Conservation (phyloP, 2,888 invertebrate species). For the Ellobium chinense region DNA sequence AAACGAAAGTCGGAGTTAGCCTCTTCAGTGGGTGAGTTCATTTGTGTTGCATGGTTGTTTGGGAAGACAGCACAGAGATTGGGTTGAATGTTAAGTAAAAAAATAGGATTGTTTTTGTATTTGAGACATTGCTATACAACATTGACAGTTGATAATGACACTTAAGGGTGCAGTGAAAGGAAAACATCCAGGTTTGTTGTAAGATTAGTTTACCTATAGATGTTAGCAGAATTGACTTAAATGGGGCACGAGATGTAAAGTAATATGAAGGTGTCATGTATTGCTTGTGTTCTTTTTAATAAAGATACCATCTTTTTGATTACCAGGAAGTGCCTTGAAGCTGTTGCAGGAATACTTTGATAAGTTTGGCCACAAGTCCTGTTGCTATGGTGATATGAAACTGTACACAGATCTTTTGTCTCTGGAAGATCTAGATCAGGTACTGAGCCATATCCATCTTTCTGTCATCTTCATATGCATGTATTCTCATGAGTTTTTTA, state of each 20-base stretch:
- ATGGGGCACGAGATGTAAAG: no score
- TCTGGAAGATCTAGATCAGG: constrained; percentile 81
- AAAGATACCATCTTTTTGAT: no score
- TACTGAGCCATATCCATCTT: constrained; percentile 28
- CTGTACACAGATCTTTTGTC: constrained; percentile 86
- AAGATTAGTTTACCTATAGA: no score
- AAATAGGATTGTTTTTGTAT: neutral
- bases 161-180: no score
- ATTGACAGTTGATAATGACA: no score
- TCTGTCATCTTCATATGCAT: neutral
- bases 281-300: no score
- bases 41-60: no score
- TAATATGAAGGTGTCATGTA: neutral
- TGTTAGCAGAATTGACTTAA: no score
- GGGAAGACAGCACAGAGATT: no score
- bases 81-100: no score
- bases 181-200: no score
- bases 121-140: neutral
- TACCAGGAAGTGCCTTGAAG: constrained; percentile 72
- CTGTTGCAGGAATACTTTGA: constrained; percentile 87
- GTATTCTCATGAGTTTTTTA: neutral
- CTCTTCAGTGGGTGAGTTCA: constrained; percentile 50
- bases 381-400: constrained; percentile 90
- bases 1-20: constrained; percentile 48
- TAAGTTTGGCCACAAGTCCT: constrained; percentile 91